Evolutionary conservation across 2,113 vertebrate genomes (phyloP).

Genomic region (Campylomormyrus tamandua): DNA sequence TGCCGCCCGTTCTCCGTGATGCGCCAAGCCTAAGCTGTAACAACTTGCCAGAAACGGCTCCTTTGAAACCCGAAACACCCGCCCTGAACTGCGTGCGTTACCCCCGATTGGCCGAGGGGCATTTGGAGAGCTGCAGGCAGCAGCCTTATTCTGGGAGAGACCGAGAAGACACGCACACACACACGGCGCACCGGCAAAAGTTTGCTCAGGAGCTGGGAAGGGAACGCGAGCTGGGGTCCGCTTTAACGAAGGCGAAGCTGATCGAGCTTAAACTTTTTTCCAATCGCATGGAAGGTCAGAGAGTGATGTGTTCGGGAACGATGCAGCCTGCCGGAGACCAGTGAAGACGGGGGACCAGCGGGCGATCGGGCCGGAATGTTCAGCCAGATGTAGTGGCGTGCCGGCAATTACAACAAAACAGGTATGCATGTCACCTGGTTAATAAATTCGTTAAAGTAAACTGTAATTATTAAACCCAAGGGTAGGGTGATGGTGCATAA

Average conservation of each 20-base stretch:
- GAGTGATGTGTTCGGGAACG: neutral
- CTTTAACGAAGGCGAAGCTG: neutral
- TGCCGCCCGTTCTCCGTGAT: neutral
- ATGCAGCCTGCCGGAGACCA: neutral
- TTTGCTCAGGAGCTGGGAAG: neutral
- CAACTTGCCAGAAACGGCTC: neutral
- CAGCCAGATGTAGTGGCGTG: neutral
- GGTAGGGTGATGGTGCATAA: neutral
- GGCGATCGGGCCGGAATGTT: neutral
- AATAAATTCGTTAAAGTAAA: constrained; percentile 5
- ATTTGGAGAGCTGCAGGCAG: neutral
- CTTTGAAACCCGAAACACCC: neutral
- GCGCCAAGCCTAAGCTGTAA: neutral
- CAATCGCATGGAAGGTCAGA: neutral
- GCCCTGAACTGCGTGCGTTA: neutral
- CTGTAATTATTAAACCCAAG: neutral
- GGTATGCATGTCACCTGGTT: neutral
- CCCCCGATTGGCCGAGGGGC: neutral
- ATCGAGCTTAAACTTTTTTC: neutral
- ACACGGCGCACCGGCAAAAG: neutral
- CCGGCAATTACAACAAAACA: neutral
- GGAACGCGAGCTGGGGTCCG: neutral
- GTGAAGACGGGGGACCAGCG: neutral
- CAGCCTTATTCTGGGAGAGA: neutral
- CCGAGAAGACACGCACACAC: neutral